phyloP scores from a whole-genome alignment of 2,888 invertebrate species.

The Troides aeacus region DNA sequence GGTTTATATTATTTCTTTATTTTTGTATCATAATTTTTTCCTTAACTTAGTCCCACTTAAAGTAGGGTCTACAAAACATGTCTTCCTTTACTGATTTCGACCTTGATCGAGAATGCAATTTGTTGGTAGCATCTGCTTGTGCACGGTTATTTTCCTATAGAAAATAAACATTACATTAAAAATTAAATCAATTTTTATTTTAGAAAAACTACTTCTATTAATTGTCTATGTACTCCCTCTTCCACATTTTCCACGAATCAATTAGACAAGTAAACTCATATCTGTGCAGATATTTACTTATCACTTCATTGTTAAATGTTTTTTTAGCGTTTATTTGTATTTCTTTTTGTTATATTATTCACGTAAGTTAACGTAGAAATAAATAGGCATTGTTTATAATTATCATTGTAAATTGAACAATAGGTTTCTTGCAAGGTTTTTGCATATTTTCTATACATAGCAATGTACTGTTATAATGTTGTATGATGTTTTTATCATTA shows the following conservation, averaged over 20 bases:
- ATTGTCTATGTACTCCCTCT: background rate
- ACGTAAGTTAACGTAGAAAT: slow-evolving; percentile 6
- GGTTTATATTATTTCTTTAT: too few species aligned
- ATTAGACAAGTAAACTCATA: background rate
- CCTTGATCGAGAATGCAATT: too few species aligned
- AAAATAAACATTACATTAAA: too few species aligned
- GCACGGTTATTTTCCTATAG: too few species aligned
- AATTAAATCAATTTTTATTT: background rate
- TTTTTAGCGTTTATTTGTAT: slow-evolving; percentile 1
- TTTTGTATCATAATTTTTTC: too few species aligned
- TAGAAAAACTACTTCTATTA: background rate
- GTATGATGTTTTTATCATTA: background rate
- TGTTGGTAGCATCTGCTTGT: too few species aligned
- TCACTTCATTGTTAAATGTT: background rate
- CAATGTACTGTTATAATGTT: background rate
- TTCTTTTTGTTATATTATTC: slow-evolving; percentile 15
- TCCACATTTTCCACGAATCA: background rate
- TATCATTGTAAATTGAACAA: slow-evolving; percentile 21
- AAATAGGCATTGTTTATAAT: slow-evolving; percentile 22
- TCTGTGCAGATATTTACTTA: background rate
- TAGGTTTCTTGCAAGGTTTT: slow-evolving; percentile 16
- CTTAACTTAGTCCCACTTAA: too few species aligned
- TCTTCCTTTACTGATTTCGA: too few species aligned
- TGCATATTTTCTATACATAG: slow-evolving; percentile 19
- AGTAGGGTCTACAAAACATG: too few species aligned